Percentiles rank a stretch among this genome's conserved stretches.
phyloP scores from a whole-genome alignment of 2,113 vertebrate genomes.

The Lophius piscatorius region DNA sequence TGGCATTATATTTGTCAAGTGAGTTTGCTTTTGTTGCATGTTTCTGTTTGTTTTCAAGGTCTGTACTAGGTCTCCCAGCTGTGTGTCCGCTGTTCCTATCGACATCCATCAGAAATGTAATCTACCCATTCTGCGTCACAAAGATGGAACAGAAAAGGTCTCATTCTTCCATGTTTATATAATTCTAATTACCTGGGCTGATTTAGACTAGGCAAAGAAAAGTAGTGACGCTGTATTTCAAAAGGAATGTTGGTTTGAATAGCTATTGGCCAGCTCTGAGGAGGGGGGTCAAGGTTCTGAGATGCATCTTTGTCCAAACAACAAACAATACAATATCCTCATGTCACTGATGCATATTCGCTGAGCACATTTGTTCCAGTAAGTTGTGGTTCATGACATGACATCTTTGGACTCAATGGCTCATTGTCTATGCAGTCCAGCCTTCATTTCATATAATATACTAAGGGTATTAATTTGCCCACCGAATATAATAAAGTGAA shows the following conservation, averaged over 20 bases:
- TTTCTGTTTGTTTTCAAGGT: conserved; percentile 57
- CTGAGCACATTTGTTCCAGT: conserved; percentile 50
- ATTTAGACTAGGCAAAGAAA: conserved; percentile 66
- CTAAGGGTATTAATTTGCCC: conserved; percentile 54
- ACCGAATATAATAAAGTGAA: conserved; percentile 48
- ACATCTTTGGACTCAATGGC: conserved; percentile 52
- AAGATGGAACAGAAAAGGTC: conserved; percentile 42
- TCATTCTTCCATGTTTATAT: conserved; percentile 68
- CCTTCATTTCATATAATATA: conserved; percentile 56
- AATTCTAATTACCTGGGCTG: conserved; percentile 65
- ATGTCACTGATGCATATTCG: conserved; percentile 61
- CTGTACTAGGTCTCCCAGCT: conserved; percentile 37
- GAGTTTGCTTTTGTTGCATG: conserved; percentile 29
- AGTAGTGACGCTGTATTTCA: conserved; percentile 55
- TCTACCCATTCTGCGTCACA: conserved; percentile 42
- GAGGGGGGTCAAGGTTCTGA: conserved; percentile 66
- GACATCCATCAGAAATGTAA: conserved; percentile 53
- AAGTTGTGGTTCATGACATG: conserved; percentile 52
- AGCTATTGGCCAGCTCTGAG: conserved; percentile 52
- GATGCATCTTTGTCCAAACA: conserved; percentile 59
- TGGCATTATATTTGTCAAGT: conserved; percentile 29
- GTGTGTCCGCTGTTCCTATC: conserved; percentile 54
- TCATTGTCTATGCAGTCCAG: conserved; percentile 51
- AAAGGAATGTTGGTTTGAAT: conserved; percentile 65
- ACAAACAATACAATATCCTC: conserved; percentile 48